These are phyloP conservation scores for Ypsolopha scabrella DNA, from an alignment of 2,888 invertebrate genomes.

Conservation along the genomic window DNA sequence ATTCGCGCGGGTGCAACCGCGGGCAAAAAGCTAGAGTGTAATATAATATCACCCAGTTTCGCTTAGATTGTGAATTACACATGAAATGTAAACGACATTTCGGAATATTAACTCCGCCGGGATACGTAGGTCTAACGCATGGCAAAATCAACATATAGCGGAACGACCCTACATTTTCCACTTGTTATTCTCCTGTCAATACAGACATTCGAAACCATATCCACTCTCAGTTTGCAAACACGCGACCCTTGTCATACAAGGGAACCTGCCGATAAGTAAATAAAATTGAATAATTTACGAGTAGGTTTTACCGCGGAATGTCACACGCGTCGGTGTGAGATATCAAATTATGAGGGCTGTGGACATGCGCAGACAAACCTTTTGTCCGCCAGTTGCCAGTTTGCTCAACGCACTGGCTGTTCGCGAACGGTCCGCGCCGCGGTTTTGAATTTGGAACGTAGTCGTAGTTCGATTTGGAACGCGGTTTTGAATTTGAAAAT, in stretches of 20 bases:
- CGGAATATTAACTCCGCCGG: no score
- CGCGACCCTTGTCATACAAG: constrained; percentile 26
- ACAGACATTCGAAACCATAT: background rate
- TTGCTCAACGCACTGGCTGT: constrained; percentile 41
- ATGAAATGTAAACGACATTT: no score
- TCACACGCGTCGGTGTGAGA: constrained; percentile 61
- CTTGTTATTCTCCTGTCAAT: background rate
- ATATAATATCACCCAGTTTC: no score
- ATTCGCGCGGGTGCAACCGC: no score
- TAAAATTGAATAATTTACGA: constrained; percentile 62
- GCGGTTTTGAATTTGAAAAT: no score
- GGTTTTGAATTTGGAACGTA: constrained; percentile 26
- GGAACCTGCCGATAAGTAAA: constrained; percentile 44
- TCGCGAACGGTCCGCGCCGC: constrained; percentile 38
- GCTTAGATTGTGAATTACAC: no score
- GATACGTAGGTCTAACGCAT: no score
- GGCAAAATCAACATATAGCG: no score
- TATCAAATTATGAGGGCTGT: constrained; percentile 58
- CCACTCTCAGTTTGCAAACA: constrained; percentile 3
- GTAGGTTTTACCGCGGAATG: constrained; percentile 58
- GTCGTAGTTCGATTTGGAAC: no score
- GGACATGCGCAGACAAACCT: constrained; percentile 44
- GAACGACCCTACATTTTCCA: background rate
- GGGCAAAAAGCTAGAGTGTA: no score
- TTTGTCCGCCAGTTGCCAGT: constrained; percentile 38